These are phyloP conservation scores for Eumerus sabulonum DNA, from an alignment of 2,888 invertebrate genomes.

Conservation along the genomic window DNA sequence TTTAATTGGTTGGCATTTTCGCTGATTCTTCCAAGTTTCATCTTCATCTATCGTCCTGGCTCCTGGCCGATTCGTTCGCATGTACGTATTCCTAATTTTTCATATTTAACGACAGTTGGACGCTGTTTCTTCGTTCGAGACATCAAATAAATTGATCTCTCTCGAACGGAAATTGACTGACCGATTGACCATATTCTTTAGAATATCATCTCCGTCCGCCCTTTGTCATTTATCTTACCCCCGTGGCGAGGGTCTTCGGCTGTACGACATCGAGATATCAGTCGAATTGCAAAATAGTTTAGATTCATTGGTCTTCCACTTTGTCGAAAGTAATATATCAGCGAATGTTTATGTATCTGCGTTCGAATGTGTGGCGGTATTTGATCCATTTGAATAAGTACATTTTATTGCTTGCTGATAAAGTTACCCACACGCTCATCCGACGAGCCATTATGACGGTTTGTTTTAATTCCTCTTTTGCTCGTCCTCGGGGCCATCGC, in stretches of 20 bases:
- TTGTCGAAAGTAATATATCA: slow-evolving; percentile 41
- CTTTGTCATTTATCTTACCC: slow-evolving; percentile 35
- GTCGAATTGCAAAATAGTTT: slow-evolving; percentile 39
- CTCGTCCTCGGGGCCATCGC: no score
- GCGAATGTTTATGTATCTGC: slow-evolving; percentile 43
- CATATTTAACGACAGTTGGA: slow-evolving; percentile 65
- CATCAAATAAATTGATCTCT: slow-evolving; percentile 66
- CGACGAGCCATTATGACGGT: slow-evolving; percentile 49
- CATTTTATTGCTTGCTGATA: slow-evolving; percentile 64
- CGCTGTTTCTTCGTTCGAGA: slow-evolving; percentile 16
- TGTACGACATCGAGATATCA: slow-evolving; percentile 51
- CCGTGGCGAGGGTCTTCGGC: no score
- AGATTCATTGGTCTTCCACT: slow-evolving; percentile 27
- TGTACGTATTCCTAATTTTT: slow-evolving; percentile 53
- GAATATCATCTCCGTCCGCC: background rate
- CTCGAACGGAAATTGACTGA: slow-evolving; percentile 57
- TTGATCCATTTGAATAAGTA: slow-evolving; percentile 59
- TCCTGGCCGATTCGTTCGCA: background rate
- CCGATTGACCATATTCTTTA: slow-evolving; percentile 64
- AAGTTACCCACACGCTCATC: slow-evolving; percentile 36
- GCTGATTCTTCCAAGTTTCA: slow-evolving; percentile 53
- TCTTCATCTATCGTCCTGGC: slow-evolving; percentile 5
- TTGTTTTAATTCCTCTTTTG: slow-evolving; percentile 58
- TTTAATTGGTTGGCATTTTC: slow-evolving; percentile 66
- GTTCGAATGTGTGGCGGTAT: slow-evolving; percentile 7